Evolutionary conservation across 2,797 vertebrate species (phyloP), one percentile per base, ranked within the genome.

Genomic region (Sphenopsis melanotis): DNA sequence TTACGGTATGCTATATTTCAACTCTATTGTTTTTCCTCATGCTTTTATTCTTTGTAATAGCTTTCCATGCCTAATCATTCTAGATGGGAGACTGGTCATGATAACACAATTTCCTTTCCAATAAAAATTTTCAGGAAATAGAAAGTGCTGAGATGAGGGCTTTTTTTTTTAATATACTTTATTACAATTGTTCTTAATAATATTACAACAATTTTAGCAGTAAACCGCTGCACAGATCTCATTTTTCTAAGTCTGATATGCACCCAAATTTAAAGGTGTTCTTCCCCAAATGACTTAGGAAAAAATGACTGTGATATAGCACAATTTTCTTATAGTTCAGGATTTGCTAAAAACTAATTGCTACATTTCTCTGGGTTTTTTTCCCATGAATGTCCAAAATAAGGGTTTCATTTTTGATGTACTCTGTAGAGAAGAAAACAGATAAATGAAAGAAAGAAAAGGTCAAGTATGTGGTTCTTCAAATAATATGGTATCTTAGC

Each of bases 1-100:
- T 65, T n/a, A 12, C 4, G 1, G 7, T 49, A 36, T 53, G 20
- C 22, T 86, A 15, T 66, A 17, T 88, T 94, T 47, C 17, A 84
- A 30, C 3, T 26, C 39, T 44, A 59, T 72, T 89, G 11, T 34
- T 47, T 12, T 37, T 2, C 21, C 2, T 9, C 3, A 59, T 50
- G 10, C 7, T 79, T 92, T 72, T 76, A 29, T 69, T 47, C 34
- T 76, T 79, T 92, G 4, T 20, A 24, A 37, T 56, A 74, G 15
- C 42, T 95, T 94, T 96, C 39, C 16, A 44, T 56, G 17, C 50
- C 23, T 53, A 89, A 91, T 91, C 52, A 83, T 75, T 78, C 61
- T 56, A 22, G 12, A 46, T 77, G 32, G 26, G 88, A 90, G 34
- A 53, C 4, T 20, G 32, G 24, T 69, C 27, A 83, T 77, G 22